These are phyloP conservation scores for Megastigmus dorsalis DNA, from an alignment of 2,888 invertebrate genomes.

Conservation along the genomic window DNA sequence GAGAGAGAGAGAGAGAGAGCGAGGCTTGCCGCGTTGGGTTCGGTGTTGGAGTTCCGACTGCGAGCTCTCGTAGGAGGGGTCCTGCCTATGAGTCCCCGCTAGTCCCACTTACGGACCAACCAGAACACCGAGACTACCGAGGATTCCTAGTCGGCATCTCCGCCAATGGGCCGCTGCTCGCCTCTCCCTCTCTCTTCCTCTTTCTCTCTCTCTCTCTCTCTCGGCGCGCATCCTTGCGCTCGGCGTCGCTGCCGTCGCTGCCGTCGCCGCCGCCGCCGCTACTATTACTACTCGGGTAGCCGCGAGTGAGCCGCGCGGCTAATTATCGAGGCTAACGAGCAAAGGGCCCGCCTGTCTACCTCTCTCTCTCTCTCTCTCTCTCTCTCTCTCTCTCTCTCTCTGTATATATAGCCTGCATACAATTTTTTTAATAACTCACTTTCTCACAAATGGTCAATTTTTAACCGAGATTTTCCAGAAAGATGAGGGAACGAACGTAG, in stretches of 20 bases:
- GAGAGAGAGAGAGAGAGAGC: constrained; percentile 42
- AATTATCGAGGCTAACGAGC: constrained; percentile 50
- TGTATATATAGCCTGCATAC: no score
- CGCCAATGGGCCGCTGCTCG: constrained; percentile 59
- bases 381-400: background rate
- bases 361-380: background rate
- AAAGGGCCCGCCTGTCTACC: constrained; percentile 18
- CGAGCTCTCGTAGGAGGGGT: constrained; percentile 71
- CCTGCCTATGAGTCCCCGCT: constrained; percentile 74
- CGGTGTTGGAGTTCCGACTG: constrained; percentile 71
- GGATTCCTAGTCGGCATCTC: constrained; percentile 70
- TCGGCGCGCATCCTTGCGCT: no score
- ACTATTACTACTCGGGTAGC: no score
- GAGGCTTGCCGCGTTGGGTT: constrained; percentile 64
- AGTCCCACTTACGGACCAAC: constrained; percentile 75
- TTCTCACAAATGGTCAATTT: constrained; percentile 17
- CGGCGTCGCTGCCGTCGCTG: no score
- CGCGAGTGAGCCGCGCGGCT: constrained; percentile 41
- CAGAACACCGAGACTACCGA: constrained; percentile 71
- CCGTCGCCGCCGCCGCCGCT: no score
- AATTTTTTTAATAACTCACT: constrained; percentile 33
- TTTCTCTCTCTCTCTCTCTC: background rate
- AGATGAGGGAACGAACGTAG: constrained; percentile 10
- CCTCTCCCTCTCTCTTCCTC: constrained; percentile 20
- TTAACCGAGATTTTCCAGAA: background rate